Evolutionary conservation across 1,140 invertebrate species (phyloP), one percentile per base, ranked within the genome.

Genomic region (Drosophila santomea): DNA sequence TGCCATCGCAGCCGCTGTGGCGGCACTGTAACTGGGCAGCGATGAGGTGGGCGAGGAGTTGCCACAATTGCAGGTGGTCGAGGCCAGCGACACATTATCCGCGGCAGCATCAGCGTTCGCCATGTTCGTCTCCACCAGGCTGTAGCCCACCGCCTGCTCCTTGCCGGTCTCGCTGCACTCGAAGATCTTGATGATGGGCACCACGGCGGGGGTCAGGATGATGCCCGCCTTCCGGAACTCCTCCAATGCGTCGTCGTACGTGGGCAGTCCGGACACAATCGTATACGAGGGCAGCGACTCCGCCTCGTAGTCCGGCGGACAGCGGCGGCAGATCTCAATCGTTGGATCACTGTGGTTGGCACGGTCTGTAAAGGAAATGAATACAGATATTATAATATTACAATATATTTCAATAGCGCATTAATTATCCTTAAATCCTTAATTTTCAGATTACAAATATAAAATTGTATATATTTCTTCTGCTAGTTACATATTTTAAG

Each of bases 271-370:
- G 6, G 94, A 95, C 11, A 94, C 94, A 45, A 95, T 93, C 0
- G 94, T 95, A 80, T 95, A 95, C 51, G 94, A 94, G 2, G 94
- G 94, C 51, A 95, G 78, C 0, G 94, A 94, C 58, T 95, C 94
- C 0, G 78, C 84, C 56, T 94, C 94, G 32, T 82, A 92, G 41
- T 92, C 89, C 0, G 90, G 90, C 11, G 90, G 90, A 32, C 82
- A 92, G 32, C 82, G 91, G 28, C 91, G 89, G 15, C 90, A 91
- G 45, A 92, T 77, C 23, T 92, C 91, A 35, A 90, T 80, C n/a
- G 77, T 76, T 25, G 83, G 72, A 44, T 92, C 90, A 35, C 58
- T 83, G 25, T 80, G 80, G 78, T 92, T 91, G 48, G 90, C 90
- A 44, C 90, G 89, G 85, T 92, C 91, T 92, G 80, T 0, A 90